Conservation (phyloP, 2,797 vertebrate species). For the Semotilus atromaculatus region DNA sequence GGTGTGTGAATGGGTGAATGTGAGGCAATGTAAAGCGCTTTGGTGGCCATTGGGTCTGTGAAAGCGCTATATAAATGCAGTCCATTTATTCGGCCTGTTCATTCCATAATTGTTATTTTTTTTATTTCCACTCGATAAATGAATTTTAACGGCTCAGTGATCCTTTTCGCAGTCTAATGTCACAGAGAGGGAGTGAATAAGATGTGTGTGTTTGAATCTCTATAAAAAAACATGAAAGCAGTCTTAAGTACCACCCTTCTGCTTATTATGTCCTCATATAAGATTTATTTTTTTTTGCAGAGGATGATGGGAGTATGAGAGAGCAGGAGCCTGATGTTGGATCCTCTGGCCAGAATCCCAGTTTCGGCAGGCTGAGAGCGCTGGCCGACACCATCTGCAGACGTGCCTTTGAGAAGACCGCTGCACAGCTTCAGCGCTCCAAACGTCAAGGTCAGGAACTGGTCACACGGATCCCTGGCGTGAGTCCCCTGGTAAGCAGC, state of each 20-base stretch:
- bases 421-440: conserved; percentile 54
- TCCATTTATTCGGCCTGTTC: background rate
- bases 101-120: background rate
- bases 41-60: no score
- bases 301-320: conserved; percentile 55
- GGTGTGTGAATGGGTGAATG: no score
- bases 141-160: conserved; percentile 24
- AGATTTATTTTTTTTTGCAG: conserved; percentile 50
- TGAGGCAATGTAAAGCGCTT: no score
- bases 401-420: conserved; percentile 70
- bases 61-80: no score
- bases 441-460: conserved; percentile 74
- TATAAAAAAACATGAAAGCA: conserved; percentile 17
- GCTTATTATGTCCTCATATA: conserved; percentile 9
- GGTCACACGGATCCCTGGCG: conserved; percentile 71
- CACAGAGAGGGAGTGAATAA: conserved; percentile 33
- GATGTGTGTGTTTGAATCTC: conserved; percentile 24
- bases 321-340: conserved; percentile 48
- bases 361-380: conserved; percentile 61
- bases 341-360: conserved; percentile 55
- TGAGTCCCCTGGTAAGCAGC: conserved; percentile 72
- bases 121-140: conserved; percentile 12
- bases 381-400: conserved; percentile 70
- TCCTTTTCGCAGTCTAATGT: conserved; percentile 35
- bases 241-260: conserved; percentile 8